Evolutionary conservation across 2,888 invertebrate species (phyloP), one percentile per base, ranked within the genome.

Genomic region (Drosophila merina): DNA sequence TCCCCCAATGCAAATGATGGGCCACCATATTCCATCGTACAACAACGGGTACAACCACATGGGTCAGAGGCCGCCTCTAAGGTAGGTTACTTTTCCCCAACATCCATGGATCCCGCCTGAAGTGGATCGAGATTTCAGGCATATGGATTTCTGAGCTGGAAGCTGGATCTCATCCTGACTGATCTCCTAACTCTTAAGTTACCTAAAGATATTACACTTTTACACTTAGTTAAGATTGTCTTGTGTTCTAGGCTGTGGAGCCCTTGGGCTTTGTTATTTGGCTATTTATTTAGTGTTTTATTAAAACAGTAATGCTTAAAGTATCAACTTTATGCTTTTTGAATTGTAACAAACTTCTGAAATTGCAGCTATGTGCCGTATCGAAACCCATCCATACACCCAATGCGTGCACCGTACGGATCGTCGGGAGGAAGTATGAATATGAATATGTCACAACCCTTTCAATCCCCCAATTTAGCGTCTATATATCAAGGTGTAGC

Each of bases 401-500:
- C 76, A 55, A 75, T 79, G 47, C 80, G 76, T 44, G 28, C 82
- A 10, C 52, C 77, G 4, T 89, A 83, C 73, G 77, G 79, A 45
- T 36, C 84, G 6, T 55, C 59, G 14, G 64, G 63, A 51, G 81
- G 71, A 48, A 77, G 78, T 57, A 73, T 81, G 4, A 80, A 79
- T 26, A 74, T 84, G 14, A 81, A 75, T 50, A 68, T 77, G 26
- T 50, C 77, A 36, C 86, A 84, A 67, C 60, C 76, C 45, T 79
- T 78, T 69, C 84, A 82, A 31, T 82, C 86, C n/a, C 79, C 82
- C 14, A 90, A 88, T 68, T 80, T 90, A 62, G 90, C 90, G 25
- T 90, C 91, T 8, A 91, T 91, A 47, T 91, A 90, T 76, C 91
- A 91, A 76, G 91, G 91, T 25, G 91, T 91, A 4, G 89, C 89